Conservation (phyloP, 2,797 vertebrate species). For the Chromobotia macracanthus region DNA sequence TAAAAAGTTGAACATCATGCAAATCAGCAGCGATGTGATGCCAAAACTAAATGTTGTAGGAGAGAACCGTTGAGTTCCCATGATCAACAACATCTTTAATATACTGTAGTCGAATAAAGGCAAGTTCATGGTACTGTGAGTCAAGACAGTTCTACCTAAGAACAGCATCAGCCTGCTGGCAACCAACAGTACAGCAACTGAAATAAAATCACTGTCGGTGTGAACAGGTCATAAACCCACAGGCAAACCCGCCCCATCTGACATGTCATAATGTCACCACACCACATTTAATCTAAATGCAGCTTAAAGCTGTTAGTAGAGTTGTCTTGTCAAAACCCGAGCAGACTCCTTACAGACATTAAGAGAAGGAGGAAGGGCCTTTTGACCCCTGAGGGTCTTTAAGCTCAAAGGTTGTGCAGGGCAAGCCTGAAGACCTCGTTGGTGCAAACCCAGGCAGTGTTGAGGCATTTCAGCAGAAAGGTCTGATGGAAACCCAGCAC, state of each 20-base stretch:
- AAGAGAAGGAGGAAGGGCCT: conserved; percentile 55
- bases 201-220: not conserved
- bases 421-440: conserved; percentile 82
- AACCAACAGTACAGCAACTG: too few species aligned
- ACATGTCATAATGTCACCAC: not conserved
- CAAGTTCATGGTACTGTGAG: too few species aligned
- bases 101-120: not conserved
- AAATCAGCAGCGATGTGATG: not conserved
- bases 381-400: conserved; percentile 60
- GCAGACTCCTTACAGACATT: conserved; percentile 69
- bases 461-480: conserved; percentile 79
- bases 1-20: not conserved
- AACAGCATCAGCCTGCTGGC: not conserved
- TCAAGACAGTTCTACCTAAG: not conserved
- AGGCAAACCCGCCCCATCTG: not conserved
- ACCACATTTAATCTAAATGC: conserved; percentile 22
- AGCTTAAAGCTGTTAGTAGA: conserved; percentile 35
- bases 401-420: conserved; percentile 77
- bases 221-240: not conserved
- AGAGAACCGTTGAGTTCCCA: not conserved
- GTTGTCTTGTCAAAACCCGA: conserved; percentile 26
- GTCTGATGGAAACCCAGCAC: conserved; percentile 81
- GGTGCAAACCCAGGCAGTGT: conserved; percentile 79
- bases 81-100: not conserved
- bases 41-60: not conserved